Conservation (phyloP, 2,797 vertebrate species). For the Acanthopagrus latus region DNA sequence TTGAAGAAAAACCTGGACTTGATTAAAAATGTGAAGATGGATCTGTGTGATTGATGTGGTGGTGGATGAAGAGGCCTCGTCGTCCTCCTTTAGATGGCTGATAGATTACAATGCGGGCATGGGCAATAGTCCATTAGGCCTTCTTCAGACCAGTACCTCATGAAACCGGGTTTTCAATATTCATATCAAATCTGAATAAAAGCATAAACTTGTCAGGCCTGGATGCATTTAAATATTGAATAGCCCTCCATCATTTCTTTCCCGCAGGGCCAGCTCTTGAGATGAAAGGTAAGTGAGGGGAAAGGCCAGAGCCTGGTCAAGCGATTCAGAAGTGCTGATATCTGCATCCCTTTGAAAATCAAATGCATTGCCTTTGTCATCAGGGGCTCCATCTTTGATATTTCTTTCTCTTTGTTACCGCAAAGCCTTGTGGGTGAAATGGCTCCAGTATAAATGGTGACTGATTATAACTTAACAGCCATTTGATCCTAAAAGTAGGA, state of each 20-base stretch:
- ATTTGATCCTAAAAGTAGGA: conserved; percentile 46
- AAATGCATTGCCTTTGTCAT: conserved; percentile 73
- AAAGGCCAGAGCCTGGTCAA: conserved; percentile 79
- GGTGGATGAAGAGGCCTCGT: conserved; percentile 55
- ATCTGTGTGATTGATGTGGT: conserved; percentile 36
- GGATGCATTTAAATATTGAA: conserved; percentile 81
- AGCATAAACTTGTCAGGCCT: conserved; percentile 74
- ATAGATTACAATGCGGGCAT: conserved; percentile 50
- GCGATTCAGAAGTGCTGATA: conserved; percentile 82
- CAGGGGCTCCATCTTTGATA: conserved; percentile 76
- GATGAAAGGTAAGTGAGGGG: conserved; percentile 83
- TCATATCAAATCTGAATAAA: conserved; percentile 77
- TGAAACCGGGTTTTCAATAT: conserved; percentile 79
- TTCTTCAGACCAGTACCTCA: conserved; percentile 57
- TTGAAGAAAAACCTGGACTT: conserved; percentile 11
- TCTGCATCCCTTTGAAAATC: conserved; percentile 88
- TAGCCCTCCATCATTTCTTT: conserved; percentile 79
- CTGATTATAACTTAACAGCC: conserved; percentile 57
- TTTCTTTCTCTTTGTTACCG: conserved; percentile 70
- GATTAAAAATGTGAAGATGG: conserved; percentile 38
- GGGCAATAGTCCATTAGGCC: conserved; percentile 57
- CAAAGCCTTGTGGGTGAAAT: conserved; percentile 61
- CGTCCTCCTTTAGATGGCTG: conserved; percentile 41
- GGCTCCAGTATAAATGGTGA: conserved; percentile 52
- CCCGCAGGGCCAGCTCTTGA: conserved; percentile 75